Conservation (phyloP, 2,797 vertebrate genomes). For the Dromococcyx pavoninus region DNA sequence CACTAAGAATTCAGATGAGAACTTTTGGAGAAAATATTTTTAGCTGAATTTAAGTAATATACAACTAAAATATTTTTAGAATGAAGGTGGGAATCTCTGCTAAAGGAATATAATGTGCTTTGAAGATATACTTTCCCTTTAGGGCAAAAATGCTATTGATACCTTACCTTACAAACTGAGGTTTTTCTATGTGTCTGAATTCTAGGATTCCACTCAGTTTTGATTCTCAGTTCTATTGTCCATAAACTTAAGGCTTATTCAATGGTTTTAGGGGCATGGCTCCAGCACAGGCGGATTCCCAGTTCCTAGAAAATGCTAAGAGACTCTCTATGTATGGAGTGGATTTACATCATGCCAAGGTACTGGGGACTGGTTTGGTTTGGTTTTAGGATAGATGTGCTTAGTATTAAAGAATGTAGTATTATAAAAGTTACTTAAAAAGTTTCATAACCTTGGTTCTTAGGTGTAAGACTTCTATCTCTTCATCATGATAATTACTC, state of each 20-base stretch:
- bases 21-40: background rate
- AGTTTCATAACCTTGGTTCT: background rate
- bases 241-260: slow-evolving; percentile 33
- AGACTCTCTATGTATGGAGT: slow-evolving; percentile 98
- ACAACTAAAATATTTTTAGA: background rate
- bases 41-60: background rate
- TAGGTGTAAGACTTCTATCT: background rate
- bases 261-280: slow-evolving; percentile 87
- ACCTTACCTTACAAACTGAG: background rate
- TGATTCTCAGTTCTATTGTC: background rate
- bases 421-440: background rate
- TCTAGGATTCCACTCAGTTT: background rate
- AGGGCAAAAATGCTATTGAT: background rate
- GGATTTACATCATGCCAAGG: slow-evolving; percentile 97
- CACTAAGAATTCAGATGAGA: background rate
- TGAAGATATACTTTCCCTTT: background rate
- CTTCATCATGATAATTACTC: background rate
- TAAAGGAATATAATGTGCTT: background rate
- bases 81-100: background rate
- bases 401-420: background rate
- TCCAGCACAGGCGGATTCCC: slow-evolving; percentile 92
- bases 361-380: slow-evolving; percentile 59
- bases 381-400: background rate
- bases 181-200: background rate
- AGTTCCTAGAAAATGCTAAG: slow-evolving; percentile 98